These are phyloP conservation scores for Bombus affinis DNA, from an alignment of 1,140 invertebrate species.

Conservation along the genomic window DNA sequence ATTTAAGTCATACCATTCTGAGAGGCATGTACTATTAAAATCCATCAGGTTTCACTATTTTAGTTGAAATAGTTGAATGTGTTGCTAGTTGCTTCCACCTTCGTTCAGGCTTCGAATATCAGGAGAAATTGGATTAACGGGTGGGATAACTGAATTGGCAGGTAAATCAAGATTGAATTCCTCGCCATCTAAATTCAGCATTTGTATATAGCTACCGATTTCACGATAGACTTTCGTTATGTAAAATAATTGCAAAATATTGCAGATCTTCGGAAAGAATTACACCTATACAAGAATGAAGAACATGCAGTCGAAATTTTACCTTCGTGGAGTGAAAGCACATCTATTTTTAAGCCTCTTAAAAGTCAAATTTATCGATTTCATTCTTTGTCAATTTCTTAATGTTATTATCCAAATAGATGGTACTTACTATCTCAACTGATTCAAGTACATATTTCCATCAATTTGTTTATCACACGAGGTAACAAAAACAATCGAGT, in stretches of 20 bases:
- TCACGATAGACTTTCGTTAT: background rate
- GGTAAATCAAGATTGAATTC: background rate
- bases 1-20: background rate
- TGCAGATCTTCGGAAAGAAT: too few relatives aligned
- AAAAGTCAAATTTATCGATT: too few relatives aligned
- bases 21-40: background rate
- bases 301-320: too few relatives aligned
- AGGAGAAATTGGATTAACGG: background rate
- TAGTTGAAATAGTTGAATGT: background rate
- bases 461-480: too few relatives aligned
- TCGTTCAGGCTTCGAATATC: background rate
- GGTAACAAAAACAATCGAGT: too few relatives aligned
- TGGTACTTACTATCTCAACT: accelerated
- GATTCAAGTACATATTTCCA: too few relatives aligned
- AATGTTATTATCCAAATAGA: too few relatives aligned
- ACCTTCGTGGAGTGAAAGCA: too few relatives aligned
- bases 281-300: too few relatives aligned
- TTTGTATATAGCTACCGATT: background rate
- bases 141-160: background rate
- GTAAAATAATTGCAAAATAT: background rate
- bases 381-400: too few relatives aligned
- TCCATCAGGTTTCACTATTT: background rate
- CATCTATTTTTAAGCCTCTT: too few relatives aligned
- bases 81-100: background rate
- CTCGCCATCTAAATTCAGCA: background rate